Evolutionary conservation across 2,888 invertebrate genomes (phyloP).

Genomic region (Pristionchus entomophagus): DNA sequence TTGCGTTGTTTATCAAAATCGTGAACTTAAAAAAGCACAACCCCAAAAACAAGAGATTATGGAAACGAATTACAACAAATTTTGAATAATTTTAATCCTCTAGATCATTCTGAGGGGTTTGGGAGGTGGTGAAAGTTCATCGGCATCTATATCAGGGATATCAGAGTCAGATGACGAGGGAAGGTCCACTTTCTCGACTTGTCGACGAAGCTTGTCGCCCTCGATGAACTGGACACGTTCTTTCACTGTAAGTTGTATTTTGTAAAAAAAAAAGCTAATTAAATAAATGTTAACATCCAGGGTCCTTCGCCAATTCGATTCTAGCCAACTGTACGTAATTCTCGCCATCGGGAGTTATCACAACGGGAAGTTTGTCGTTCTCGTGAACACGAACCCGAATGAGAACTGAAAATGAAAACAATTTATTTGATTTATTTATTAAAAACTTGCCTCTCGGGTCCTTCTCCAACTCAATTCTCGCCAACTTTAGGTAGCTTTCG

Average conservation of each 20-base stretch:
- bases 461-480: too few species aligned
- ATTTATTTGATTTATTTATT: too few species aligned
- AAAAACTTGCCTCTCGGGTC: too few species aligned
- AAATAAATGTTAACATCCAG: neutral
- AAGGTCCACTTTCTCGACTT: neutral
- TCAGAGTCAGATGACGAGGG: neutral
- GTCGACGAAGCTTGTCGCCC: neutral
- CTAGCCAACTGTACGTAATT: neutral
- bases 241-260: neutral
- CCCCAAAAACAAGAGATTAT: too few species aligned
- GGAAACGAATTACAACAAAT: too few species aligned
- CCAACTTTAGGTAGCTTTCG: too few species aligned
- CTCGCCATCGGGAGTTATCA: neutral
- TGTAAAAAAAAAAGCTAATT: neutral
- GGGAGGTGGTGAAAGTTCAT: neutral
- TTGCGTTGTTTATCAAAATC: too few species aligned
- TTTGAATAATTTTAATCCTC: too few species aligned
- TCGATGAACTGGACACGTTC: neutral
- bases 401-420: too few species aligned
- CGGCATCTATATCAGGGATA: neutral
- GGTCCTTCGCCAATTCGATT: neutral
- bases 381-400: neutral
- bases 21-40: too few species aligned
- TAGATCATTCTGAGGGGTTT: too few species aligned
- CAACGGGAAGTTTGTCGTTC: neutral